A percentile compares a stretch with the other conserved stretches of the same genome.
These are phyloP conservation scores for Tinea pellionella DNA, from an alignment of 2,888 invertebrate species.

Conservation along the genomic window DNA sequence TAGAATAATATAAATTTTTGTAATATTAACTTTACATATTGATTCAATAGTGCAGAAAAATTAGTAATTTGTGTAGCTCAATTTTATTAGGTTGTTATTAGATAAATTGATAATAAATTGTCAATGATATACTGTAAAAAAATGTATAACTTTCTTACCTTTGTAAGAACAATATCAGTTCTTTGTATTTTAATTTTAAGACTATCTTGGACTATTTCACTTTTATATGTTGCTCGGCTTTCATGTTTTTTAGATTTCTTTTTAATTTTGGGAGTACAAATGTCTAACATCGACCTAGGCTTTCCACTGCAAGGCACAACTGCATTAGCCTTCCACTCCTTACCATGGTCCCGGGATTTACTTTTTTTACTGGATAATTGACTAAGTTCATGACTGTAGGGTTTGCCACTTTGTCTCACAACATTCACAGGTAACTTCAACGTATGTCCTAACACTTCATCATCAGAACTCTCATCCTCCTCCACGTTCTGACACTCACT, in stretches of 20 bases:
- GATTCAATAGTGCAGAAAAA: no score
- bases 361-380: conserved; percentile 65
- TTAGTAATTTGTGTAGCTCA: no score
- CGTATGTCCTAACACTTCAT: conserved; percentile 58
- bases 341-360: conserved; percentile 44
- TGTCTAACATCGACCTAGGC: conserved; percentile 61
- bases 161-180: conserved; percentile 37
- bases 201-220: conserved; percentile 74
- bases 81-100: no score
- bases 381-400: conserved; percentile 68
- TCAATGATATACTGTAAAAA: no score
- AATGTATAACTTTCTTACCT: not conserved
- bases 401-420: conserved; percentile 59
- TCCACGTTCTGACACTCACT: conserved; percentile 49
- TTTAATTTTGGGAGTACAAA: conserved; percentile 59
- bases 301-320: conserved; percentile 61
- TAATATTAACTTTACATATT: no score
- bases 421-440: conserved; percentile 59
- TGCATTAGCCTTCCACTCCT: conserved; percentile 48
- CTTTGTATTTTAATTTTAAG: conserved; percentile 78
- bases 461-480: conserved; percentile 53
- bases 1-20: no score
- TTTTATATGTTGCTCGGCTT: conserved; percentile 62
- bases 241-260: conserved; percentile 64
- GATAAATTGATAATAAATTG: no score